Evolutionary conservation across 2,113 vertebrate genomes (phyloP), one percentile per base, ranked within the genome.

Genomic region (Myxocyprinus asiaticus): DNA sequence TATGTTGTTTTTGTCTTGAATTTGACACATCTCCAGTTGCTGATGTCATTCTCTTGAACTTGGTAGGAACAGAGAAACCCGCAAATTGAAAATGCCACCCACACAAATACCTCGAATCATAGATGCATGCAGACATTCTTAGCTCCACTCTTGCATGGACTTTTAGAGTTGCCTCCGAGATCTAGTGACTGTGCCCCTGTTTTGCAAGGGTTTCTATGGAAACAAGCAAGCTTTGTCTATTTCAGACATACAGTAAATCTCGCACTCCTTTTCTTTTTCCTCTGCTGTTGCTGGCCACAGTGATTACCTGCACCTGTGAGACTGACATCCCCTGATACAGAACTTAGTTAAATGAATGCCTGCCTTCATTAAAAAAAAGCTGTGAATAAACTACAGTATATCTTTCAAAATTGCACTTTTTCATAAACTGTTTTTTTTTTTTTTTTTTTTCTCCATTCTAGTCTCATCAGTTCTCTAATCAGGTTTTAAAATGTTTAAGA

Each of bases 151-250:
- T 87, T 88, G 88, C 83, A 89, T 88, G 84, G 86, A 85, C 84
- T 33, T 90, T 88, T 87, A 85, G 55, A 79, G 72, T 84, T 88
- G 87, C 89, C 82, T 90, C 85, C 85, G 66, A 78, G 67, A 81
- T 83, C 44, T 84, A 81, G 63, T 67, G 72, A 82, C 81, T 79
- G 86, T 78, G 78, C 61, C 68, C 82, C 79, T 86, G 87, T 88
- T 88, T 88, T 83, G 64, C 72, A 14, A 61, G 44, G 62, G 90
- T 91, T 89, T 65, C 91, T 85, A 91, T 89, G 86, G 90, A 86
- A 91, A 91, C 91, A 88, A 87, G 86, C 68, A 70, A 87, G 88
- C 80, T 80, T 76, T 69, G 76, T 89, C 88, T 91, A 91, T 92
- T 92, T 91, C 76, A 75, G 88, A 87, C 68, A 14, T 84, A 82